Conservation (phyloP, 2,797 vertebrate species). For the Lutjanus campechanus region DNA sequence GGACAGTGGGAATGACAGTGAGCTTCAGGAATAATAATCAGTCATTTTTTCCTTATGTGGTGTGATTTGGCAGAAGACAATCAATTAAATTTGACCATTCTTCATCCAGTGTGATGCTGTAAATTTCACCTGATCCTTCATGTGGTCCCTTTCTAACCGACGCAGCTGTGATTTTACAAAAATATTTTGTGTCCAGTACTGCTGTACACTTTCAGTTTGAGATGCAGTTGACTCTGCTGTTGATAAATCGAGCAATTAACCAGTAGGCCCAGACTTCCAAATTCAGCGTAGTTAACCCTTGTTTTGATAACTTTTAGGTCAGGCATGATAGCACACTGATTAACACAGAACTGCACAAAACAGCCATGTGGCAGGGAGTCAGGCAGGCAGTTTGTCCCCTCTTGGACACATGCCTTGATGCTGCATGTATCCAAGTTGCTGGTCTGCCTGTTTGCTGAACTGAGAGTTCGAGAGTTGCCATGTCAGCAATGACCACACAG, state of each 20-base stretch:
- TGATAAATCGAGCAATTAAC: not conserved
- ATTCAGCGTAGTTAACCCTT: not conserved
- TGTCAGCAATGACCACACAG: constrained; percentile 70
- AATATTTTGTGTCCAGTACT: not conserved
- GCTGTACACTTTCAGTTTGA: not conserved
- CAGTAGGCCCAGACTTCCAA: not conserved
- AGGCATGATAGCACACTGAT: not conserved
- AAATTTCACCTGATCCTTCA: not conserved
- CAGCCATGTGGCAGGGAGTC: constrained; percentile 29
- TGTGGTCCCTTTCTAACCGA: no score
- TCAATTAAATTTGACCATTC: constrained; percentile 3
- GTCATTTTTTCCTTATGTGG: constrained; percentile 6
- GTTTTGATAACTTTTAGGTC: not conserved
- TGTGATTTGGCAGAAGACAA: constrained; percentile 10
- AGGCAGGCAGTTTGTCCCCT: constrained; percentile 47
- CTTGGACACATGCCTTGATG: constrained; percentile 66
- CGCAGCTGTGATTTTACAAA: not conserved
- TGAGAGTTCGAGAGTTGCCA: constrained; percentile 71
- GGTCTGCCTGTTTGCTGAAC: constrained; percentile 45
- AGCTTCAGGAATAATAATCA: constrained; percentile 39
- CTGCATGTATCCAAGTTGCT: constrained; percentile 61
- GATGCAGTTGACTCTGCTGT: not conserved
- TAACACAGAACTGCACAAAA: constrained; percentile 18
- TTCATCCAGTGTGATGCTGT: not conserved
- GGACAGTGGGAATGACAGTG: constrained; percentile 9